Evolutionary conservation across 1,140 invertebrate species (phyloP).

Genomic region (Trichomalopsis sarcophagae): DNA sequence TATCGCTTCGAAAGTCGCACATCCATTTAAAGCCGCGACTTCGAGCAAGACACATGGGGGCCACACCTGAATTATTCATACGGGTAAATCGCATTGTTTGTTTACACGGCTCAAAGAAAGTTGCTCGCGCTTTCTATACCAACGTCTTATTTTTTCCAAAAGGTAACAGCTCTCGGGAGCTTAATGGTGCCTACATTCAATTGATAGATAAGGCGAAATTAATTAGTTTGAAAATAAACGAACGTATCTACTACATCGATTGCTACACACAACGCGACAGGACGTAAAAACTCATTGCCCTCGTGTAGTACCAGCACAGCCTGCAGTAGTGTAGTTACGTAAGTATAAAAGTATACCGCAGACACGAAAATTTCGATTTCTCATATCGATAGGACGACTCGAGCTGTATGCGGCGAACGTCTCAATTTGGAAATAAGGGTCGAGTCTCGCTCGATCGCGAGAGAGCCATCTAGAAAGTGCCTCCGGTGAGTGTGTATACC

Average conservation of each 20-base stretch:
- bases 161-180: neutral
- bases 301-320: neutral
- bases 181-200: neutral
- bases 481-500: no score
- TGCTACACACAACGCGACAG: neutral
- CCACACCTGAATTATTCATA: neutral
- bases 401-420: neutral
- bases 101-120: neutral
- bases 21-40: neutral
- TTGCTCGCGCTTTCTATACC: neutral
- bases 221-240: slow-evolving; percentile 5
- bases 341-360: neutral
- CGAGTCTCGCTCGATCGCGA: neutral
- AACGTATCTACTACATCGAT: neutral
- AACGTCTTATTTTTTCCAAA: no score
- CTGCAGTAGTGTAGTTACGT: neutral
- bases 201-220: neutral
- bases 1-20: no score
- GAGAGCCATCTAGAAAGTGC: slow-evolving; percentile 19
- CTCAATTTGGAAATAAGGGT: slow-evolving; percentile 25
- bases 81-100: neutral
- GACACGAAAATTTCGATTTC: slow-evolving; percentile 20
- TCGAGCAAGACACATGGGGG: no score
- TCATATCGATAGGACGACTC: slow-evolving; percentile 4
- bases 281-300: neutral